Evolutionary conservation across 2,113 vertebrate species (phyloP), one percentile per base, ranked within the genome.

Genomic region (Pollimyrus isidori): DNA sequence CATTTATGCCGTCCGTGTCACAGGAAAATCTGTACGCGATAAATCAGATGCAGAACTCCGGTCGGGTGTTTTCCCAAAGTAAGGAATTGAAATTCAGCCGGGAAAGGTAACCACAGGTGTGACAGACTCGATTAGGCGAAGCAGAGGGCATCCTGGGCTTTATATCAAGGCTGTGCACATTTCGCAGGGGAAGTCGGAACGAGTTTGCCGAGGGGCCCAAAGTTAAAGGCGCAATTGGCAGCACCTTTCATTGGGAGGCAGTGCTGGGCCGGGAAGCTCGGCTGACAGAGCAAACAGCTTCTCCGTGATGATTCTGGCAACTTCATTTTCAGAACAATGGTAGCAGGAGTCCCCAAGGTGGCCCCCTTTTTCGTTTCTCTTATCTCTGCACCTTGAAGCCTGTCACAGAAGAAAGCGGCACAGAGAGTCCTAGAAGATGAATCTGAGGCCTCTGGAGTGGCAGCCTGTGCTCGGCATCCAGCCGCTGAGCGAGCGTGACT

Each of bases 311-410:
- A 92, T 69, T 23, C 80, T 89, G 86, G 92, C 89, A 91, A 91
- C 89, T 92, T 92, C 89, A 91, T 93, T 93, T 92, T 89, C 92
- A 89, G 84, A 92, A 91, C 91, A 93, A 91, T 89, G 93, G 89
- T 73, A 88, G 86, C 90, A 89, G 35, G 89, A 90, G 90, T 93
- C 92, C 92, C 93, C 80, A 90, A 91, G 91, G 93, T 93, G 93
- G 92, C 91, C 53, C 9, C 10, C 90, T 93, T 93, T 95, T 93
- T 94, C 92, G 93, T 94, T 94, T 94, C 94, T 91, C 93, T 95
- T 94, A 94, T 95, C 93, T 93, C 69, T 91, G 93, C 92, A 94
- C 93, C 93, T 94, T 94, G 92, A 95, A 94, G 91, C 91, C 92
- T 94, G 93, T 93, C 90, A 94, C 91, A 92, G 92, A 91, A 48